Evolutionary conservation across 2,888 invertebrate species (phyloP), one percentile per base, ranked within the genome.

Genomic region (Drosophila fulvimacula): DNA sequence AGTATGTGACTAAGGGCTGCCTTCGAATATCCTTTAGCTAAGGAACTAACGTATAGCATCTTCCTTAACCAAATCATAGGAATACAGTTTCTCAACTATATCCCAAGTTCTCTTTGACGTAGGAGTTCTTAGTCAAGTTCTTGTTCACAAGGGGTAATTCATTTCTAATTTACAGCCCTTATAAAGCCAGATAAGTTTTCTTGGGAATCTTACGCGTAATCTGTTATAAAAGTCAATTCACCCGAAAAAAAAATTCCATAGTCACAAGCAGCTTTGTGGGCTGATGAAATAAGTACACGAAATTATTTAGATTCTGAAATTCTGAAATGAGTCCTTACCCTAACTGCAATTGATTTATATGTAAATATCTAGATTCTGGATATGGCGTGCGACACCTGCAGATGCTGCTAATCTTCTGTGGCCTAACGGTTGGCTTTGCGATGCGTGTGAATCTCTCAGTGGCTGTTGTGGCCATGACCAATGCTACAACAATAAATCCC

Each of bases 401-500:
- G 90, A 93, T 94, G 3, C 81, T 94, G 3, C 89, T 96, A 58
- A 92, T 95, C 80, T 83, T 94, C 36, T 94, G 94, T 0, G 94
- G 94, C 0, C 93, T 95, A 76, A 91, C 94, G 0, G 93, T 95
- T 24, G 94, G 95, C 49, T 95, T 95, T 83, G 94, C 94, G 0
- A 94, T 95, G 79, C 93, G 96, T 41, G 94, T 96, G 32, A 95
- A 95, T 81, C 93, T 96, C 82, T 95, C 95, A 0, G 95, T 96
- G 15, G 96, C 95, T 0, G 94, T 96, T 53, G 94, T 96, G 1
- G 96, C 96, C 27, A 96, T 96, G 96, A 94, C 95, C 0, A 94
- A 95, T 76, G 75, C 86, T 86, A 38, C 62, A 6, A 3, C 59
- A 15, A 77, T 89, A 15, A 92, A 92, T 83, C 81, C 91, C 0